These are phyloP conservation scores for Margaritifera margaritifera DNA, from an alignment of 2,888 invertebrate species.

Conservation along the genomic window DNA sequence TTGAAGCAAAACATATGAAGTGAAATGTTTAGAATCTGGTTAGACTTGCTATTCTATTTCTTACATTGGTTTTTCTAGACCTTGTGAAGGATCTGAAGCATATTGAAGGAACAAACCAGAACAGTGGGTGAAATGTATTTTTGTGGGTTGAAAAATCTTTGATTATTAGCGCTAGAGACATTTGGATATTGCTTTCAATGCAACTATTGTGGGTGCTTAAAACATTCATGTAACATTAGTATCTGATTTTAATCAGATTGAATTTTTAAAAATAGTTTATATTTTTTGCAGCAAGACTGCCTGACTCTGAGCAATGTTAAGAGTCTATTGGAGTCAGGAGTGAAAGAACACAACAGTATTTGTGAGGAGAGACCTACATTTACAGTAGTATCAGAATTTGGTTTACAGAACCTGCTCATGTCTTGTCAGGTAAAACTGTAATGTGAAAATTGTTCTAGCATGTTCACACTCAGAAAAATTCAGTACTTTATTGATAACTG, in stretches of 20 bases:
- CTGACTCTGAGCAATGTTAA: slow-evolving; percentile 51
- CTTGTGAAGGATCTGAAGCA: no score
- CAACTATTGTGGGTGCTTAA: background rate
- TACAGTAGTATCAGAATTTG: slow-evolving; percentile 46
- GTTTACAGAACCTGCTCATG: slow-evolving; percentile 56
- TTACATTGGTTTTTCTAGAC: no score
- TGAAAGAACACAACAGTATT: slow-evolving; percentile 42
- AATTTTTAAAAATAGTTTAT: background rate
- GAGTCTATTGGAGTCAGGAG: slow-evolving; percentile 42
- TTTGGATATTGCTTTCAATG: background rate
- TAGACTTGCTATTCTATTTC: no score
- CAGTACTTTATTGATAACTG: no score
- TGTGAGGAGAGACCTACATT: slow-evolving; percentile 51
- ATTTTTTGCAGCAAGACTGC: slow-evolving; percentile 58
- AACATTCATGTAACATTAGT: background rate
- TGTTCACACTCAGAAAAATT: no score
- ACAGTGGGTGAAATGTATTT: background rate
- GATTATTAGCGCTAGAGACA: background rate
- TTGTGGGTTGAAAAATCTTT: slow-evolving; percentile 1
- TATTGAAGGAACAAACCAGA: no score
- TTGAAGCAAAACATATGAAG: no score
- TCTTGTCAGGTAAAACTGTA: slow-evolving; percentile 50
- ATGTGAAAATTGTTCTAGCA: no score
- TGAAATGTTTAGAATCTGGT: no score
- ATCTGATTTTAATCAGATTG: background rate